Evolutionary conservation across 64 coral and sea anemone genomes (phyloP).

Genomic region (Stylophora pistillata): DNA sequence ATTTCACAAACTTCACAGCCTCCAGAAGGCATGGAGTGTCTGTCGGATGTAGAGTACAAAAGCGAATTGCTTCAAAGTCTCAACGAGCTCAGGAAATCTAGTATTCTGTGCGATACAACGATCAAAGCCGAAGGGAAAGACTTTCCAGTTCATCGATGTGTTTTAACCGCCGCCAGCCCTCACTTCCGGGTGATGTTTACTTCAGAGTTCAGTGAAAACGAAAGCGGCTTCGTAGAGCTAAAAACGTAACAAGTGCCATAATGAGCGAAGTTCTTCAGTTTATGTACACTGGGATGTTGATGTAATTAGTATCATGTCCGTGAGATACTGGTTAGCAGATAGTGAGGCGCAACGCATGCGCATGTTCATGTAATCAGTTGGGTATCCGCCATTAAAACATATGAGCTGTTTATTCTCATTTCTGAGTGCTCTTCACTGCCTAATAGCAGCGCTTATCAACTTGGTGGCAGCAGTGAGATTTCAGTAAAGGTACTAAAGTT

Average conservation of each 20-base stretch:
- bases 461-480: too few species aligned
- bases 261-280: slow-evolving; percentile 36
- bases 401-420: too few species aligned
- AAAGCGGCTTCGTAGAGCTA: slow-evolving; percentile 8
- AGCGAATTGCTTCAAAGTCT: neutral
- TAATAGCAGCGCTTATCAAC: too few species aligned
- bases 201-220: slow-evolving; percentile 26
- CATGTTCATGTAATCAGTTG: too few species aligned
- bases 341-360: too few species aligned
- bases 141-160: slow-evolving; percentile 35
- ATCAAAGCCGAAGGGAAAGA: neutral
- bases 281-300: slow-evolving; percentile 68
- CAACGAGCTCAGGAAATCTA: slow-evolving; percentile 37
- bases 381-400: too few species aligned
- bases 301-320: too few species aligned
- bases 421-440: too few species aligned
- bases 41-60: slow-evolving; percentile 3
- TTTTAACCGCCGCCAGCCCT: slow-evolving; percentile 38
- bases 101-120: slow-evolving; percentile 38
- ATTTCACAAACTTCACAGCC: too few species aligned
- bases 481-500: too few species aligned
- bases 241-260: neutral
- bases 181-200: slow-evolving; percentile 62
- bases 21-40: neutral
- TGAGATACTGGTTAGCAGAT: too few species aligned